Evolutionary conservation across 2,888 invertebrate genomes (phyloP), one percentile per base, ranked within the genome.

Genomic region (Eumacrocentrus americanus): DNA sequence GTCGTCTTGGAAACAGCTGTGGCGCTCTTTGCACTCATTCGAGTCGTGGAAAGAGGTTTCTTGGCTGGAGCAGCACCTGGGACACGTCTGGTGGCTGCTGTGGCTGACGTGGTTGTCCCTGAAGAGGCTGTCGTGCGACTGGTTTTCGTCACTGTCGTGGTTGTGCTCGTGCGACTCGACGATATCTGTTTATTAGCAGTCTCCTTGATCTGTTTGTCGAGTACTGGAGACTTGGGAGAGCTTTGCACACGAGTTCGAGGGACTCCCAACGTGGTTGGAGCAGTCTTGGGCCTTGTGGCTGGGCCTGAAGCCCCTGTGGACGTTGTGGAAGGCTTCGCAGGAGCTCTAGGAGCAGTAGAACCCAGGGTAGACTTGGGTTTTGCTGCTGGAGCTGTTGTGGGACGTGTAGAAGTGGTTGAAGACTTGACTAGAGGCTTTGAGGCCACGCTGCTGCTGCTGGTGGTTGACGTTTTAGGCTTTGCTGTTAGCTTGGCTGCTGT

Each of bases 181-280:
- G 86, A 86, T 71, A 89, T 84, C 73, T 87, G 86, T 73, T 88
- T 89, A 77, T 89, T 90, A 52, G 87, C 87, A 70, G 87, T 86
- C 67, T 90, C 89, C 78, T 90, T 89, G 66, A 83, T 86, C 72
- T 87, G 87, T 71, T 90, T 90, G 79, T 86, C 71, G 69, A 80
- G 76, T 55, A 75, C 69, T 2, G 76, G 77, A 0, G 74, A 72
- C 56, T 77, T 77, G 3, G 58, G 23, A 0, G 62, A 72, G 70
- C 55, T 78, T 76, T 3, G 16, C 5, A 53, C 40, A 37, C 69
- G 65, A 63, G 78, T 72, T 72, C 79, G 82, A 2, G 69, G 12
- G 0, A 64, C 54, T 52, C 75, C 79, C 60, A 72, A 70, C 22
- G 72, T 69, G 3, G 74, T 69, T 22, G 70, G 71, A 23, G 72